Conservation (phyloP, 2,113 vertebrate genomes). For the Alces alces region DNA sequence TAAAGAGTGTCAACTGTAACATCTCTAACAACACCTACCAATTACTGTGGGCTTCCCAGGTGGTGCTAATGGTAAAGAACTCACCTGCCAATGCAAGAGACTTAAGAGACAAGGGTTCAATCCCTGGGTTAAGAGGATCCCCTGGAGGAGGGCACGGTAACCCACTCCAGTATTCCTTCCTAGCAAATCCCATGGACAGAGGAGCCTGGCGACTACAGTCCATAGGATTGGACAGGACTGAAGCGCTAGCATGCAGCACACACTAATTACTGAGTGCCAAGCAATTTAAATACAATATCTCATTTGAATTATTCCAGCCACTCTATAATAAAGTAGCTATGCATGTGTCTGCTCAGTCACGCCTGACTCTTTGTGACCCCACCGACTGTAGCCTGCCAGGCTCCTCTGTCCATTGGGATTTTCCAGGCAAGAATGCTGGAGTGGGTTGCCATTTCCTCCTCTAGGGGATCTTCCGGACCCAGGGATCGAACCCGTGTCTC, state of each 20-base stretch:
- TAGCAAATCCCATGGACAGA: neutral
- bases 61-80: neutral
- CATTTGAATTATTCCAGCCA: neutral
- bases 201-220: neutral
- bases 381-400: rapidly evolving
- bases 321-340: neutral
- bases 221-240: neutral
- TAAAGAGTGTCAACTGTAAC: neutral
- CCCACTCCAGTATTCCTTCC: neutral
- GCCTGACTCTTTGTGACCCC: neutral
- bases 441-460: neutral
- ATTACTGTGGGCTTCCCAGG: neutral
- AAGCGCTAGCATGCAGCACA: neutral
- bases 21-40: neutral
- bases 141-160: neutral
- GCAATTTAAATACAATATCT: neutral
- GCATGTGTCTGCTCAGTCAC: neutral
- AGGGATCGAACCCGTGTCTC: neutral
- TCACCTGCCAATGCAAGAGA: neutral
- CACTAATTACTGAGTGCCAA: neutral
- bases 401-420: neutral
- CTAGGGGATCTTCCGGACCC: neutral
- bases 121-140: neutral
- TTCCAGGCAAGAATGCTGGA: neutral
- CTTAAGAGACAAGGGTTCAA: neutral